These are phyloP conservation scores for Camelus dromedarius DNA, from an alignment of 2,113 vertebrate species.

Conservation along the genomic window DNA sequence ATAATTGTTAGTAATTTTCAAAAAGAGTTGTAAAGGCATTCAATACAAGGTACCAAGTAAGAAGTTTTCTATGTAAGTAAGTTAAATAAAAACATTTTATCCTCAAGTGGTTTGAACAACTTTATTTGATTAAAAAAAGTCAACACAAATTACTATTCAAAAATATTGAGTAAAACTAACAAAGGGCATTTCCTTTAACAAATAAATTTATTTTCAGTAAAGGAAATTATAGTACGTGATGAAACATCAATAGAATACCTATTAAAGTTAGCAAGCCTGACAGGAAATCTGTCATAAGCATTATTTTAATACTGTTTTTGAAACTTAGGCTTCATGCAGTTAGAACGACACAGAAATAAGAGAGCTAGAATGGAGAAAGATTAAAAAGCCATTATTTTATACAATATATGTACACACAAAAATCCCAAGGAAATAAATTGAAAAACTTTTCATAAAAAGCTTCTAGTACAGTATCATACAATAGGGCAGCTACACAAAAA, in stretches of 20 bases:
- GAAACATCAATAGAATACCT: background rate
- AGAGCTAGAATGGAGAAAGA: background rate
- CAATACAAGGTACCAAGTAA: background rate
- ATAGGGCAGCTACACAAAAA: background rate
- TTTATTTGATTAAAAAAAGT: background rate
- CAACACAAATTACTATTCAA: background rate
- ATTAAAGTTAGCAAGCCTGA: background rate
- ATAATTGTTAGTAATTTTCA: background rate
- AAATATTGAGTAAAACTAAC: background rate
- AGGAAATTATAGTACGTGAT: background rate
- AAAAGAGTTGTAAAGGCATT: background rate
- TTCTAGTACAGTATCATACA: background rate
- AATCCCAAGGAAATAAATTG: background rate
- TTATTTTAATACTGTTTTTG: background rate
- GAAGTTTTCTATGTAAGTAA: background rate
- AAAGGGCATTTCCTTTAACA: background rate
- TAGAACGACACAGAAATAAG: background rate
- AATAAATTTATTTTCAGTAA: background rate
- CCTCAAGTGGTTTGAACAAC: background rate
- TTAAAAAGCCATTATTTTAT: background rate
- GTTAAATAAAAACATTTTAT: conserved; percentile 23
- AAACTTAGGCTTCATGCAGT: background rate
- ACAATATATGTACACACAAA: background rate
- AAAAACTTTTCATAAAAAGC: background rate
- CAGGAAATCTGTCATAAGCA: background rate